Base-by-base conservation (phyloP, 1,140 invertebrate species). In the Drosophila novamexicana region DNA sequence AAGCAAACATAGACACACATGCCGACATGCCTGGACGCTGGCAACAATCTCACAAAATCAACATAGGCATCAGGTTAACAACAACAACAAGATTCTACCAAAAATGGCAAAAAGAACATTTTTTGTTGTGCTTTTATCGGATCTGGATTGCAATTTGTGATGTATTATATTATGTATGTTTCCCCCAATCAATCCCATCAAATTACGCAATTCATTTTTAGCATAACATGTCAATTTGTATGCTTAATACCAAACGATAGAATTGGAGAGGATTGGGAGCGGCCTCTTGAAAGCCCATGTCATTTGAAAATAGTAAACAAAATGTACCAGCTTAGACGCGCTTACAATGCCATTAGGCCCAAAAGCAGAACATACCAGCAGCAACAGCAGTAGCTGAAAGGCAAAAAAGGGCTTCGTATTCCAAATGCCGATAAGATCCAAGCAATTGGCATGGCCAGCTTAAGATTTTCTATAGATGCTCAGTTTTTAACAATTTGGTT, bases 211-310 rank as follows among this genome's bases (percentile, higher is more conserved):
- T 86, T 86, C 83, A 86, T 86, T 88, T 74, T 86, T 83, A 66
- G 83, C 76, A 83, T 77, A 88, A 83, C 83, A 88, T 89, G 84
- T 68, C 83, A 88, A 88, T 88, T 83, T 88, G 84, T 83, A 80
- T 75, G 68, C 61, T 12, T 66, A 71, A 71, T 71, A 49, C 61
- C 61, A 59, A 54, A 44, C 66, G 29, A 57, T 45, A 10, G 18
- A n/a, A 34, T 54, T 37, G 58, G 65, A 52, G 8, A 16, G 2
- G 36, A 18, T 14, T 10, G 22, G 50, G 9, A 16, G 32, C 34
- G 68, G 45, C 57, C 42, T 12, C 34, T 44, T 1, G 34, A 45
- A 68, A 67, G 47, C 62, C 50, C 56, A 68, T 54, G 65, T 68
- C 56, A 57, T 68, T 70, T 70, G 44, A 37, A 44, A 70, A 61